A percentile compares a stretch with the other conserved stretches of the same genome.
phyloP scores from a whole-genome alignment of 2,113 vertebrate species.

The Cyanoderma ruficeps region DNA sequence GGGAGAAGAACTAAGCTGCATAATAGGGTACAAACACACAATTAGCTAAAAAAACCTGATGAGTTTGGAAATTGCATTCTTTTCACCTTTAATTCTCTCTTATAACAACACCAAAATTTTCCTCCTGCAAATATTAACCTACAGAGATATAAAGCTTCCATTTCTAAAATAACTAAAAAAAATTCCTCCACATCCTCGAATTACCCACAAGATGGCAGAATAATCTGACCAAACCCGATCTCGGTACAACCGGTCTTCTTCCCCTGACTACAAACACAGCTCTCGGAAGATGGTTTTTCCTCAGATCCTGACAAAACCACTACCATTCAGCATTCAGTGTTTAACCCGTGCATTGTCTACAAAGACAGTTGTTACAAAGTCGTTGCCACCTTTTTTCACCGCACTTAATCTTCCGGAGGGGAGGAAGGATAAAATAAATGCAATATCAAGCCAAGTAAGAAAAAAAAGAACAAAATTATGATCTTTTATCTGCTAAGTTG shows the following conservation, averaged over 20 bases:
- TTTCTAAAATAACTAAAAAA: neutral
- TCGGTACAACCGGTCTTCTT: too few species aligned
- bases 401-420: neutral
- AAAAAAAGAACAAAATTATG: neutral
- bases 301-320: neutral
- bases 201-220: conserved; percentile 52
- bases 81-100: neutral
- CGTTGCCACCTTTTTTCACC: fast-evolving
- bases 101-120: neutral
- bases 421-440: neutral
- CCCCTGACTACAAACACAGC: too few species aligned
- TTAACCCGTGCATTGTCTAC: neutral
- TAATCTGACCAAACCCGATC: neutral
- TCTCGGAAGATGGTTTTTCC: neutral
- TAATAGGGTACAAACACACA: neutral
- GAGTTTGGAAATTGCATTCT: neutral
- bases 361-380: neutral
- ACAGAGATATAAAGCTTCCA: fast-evolving
- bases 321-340: neutral
- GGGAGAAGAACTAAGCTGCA: neutral
- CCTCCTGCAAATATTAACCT: neutral
- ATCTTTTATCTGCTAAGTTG: neutral
- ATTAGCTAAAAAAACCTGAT: neutral
- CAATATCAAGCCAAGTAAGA: neutral
- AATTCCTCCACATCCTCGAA: neutral